Evolutionary conservation across 2,888 invertebrate species (phyloP).

Genomic region (Cactoblastis cactorum): DNA sequence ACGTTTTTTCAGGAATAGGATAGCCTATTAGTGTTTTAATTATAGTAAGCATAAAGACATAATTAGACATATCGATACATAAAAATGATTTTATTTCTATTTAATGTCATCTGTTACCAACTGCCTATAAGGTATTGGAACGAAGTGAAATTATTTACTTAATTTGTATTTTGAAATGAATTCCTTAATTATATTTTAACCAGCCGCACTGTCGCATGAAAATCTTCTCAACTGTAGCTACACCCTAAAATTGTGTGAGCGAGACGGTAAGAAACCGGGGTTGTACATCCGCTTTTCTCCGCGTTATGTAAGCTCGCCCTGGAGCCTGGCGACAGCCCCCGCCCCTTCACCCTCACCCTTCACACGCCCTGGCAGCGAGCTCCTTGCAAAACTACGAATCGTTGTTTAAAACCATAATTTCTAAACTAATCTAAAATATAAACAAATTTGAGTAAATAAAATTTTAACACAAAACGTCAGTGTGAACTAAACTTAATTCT

Average conservation of each 20-base stretch:
- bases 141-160: too few relatives aligned
- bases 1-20: too few relatives aligned
- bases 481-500: background rate
- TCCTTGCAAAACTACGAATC: constrained; percentile 13
- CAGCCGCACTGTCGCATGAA: constrained; percentile 26
- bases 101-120: too few relatives aligned
- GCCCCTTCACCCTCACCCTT: constrained; percentile 23
- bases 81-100: too few relatives aligned
- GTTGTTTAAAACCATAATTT: constrained; percentile 3
- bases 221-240: constrained; percentile 28
- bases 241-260: constrained; percentile 48
- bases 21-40: too few relatives aligned
- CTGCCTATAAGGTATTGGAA: too few relatives aligned
- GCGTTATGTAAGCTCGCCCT: constrained; percentile 75
- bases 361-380: constrained; percentile 23
- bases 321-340: constrained; percentile 56
- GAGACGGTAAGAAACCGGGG: constrained; percentile 53
- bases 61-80: too few relatives aligned
- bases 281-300: constrained; percentile 71
- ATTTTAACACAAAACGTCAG: background rate
- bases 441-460: background rate
- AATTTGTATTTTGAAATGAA: too few relatives aligned
- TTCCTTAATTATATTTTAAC: background rate
- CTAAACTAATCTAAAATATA: background rate
- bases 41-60: too few relatives aligned